Evolutionary conservation across 2,888 invertebrate genomes (phyloP).

Genomic region (Polydrusus pterygomalis): DNA sequence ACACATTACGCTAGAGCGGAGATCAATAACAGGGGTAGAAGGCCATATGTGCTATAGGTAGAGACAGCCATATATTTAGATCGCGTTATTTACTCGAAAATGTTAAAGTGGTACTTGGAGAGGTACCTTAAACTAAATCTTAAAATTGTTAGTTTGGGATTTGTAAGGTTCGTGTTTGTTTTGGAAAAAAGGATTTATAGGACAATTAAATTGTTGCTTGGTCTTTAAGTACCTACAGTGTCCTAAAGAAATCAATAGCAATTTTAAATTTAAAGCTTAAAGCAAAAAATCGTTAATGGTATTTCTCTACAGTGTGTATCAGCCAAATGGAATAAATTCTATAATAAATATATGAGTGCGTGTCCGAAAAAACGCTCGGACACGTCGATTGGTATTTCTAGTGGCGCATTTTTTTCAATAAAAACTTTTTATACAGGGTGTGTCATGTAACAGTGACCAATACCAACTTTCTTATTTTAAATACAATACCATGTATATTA

Average conservation of each 20-base stretch:
- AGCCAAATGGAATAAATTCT: no score
- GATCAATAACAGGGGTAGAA: slow-evolving; percentile 42
- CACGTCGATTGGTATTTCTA: no score
- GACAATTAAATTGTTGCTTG: slow-evolving; percentile 3
- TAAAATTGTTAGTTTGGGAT: slow-evolving; percentile 27
- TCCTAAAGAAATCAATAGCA: neutral
- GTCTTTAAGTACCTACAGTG: neutral
- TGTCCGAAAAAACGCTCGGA: no score
- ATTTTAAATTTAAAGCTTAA: neutral
- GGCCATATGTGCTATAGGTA: slow-evolving; percentile 48
- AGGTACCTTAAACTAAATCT: slow-evolving; percentile 10
- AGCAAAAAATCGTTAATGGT: no score
- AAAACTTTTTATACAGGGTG: no score
- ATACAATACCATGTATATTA: no score
- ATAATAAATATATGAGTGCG: no score
- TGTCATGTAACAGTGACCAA: no score
- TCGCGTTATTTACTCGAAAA: slow-evolving; percentile 44
- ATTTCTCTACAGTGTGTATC: no score
- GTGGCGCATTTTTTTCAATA: no score
- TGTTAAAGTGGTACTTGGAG: slow-evolving; percentile 36
- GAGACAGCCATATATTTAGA: slow-evolving; percentile 50
- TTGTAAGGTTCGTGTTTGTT: slow-evolving; percentile 24
- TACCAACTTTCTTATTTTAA: no score
- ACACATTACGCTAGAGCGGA: slow-evolving; percentile 54
- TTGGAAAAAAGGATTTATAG: slow-evolving; percentile 25